Conservation (phyloP, 2,888 invertebrate species). For the Tortricodes alternella region DNA sequence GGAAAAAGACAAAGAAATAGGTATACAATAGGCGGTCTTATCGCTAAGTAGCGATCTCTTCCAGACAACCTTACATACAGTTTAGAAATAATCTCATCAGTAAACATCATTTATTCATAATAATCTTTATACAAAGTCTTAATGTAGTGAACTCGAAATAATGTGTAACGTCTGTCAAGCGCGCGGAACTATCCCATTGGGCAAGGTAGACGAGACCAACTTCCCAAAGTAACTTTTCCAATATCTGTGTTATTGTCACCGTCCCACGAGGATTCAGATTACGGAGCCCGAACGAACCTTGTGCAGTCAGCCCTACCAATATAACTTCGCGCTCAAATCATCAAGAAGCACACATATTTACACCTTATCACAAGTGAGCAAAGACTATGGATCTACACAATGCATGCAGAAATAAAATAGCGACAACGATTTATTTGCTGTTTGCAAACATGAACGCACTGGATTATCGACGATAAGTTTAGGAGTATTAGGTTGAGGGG, state of each 20-base stretch:
- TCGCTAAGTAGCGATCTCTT: too few species aligned
- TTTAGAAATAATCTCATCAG: too few species aligned
- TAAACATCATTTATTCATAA: too few species aligned
- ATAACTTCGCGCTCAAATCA: background rate
- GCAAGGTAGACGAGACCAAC: conserved; percentile 26
- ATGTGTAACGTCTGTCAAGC: conserved; percentile 24
- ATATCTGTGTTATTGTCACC: conserved; percentile 32
- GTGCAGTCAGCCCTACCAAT: conserved; percentile 20
- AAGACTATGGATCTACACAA: background rate
- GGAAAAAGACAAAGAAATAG: too few species aligned
- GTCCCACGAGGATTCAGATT: conserved; percentile 30
- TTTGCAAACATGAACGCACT: conserved; percentile 3
- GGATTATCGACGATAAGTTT: conserved; percentile 9
- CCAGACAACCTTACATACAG: too few species aligned
- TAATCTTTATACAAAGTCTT: too few species aligned
- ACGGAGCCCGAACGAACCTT: conserved; percentile 23
- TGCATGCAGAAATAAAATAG: conserved; percentile 3
- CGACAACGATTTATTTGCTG: conserved; percentile 14
- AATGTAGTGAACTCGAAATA: conserved; percentile 11
- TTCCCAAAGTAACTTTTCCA: conserved; percentile 32
- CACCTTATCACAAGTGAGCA: background rate
- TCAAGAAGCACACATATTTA: background rate
- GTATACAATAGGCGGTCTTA: too few species aligned
- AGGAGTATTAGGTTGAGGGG: background rate
- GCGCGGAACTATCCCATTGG: conserved; percentile 20